Conservation (phyloP, 2,888 invertebrate genomes). For the Phlogophora meticulosa region DNA sequence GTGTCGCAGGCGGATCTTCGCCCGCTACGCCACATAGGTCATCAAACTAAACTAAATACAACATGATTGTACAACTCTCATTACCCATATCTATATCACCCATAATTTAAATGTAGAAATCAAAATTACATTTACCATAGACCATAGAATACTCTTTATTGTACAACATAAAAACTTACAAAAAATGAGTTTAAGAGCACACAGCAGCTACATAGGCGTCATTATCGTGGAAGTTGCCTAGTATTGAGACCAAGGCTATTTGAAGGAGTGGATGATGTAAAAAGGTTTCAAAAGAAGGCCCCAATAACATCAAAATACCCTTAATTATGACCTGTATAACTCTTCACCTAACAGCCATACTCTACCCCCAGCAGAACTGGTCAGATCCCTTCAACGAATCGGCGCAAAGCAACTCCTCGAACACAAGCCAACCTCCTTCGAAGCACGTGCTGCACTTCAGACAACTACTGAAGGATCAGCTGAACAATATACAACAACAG, state of each 20-base stretch:
- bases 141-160: too few relatives aligned
- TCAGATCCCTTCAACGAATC: constrained; percentile 84
- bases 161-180: too few relatives aligned
- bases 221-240: too few relatives aligned
- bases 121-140: too few relatives aligned
- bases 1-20: too few relatives aligned
- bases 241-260: neutral
- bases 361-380: constrained; percentile 68
- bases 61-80: too few relatives aligned
- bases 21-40: too few relatives aligned
- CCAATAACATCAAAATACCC: neutral
- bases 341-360: neutral
- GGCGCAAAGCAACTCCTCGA: constrained; percentile 80
- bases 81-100: too few relatives aligned
- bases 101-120: too few relatives aligned
- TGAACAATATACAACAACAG: constrained; percentile 75
- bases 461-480: constrained; percentile 81
- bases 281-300: neutral
- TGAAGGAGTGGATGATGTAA: neutral
- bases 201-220: too few relatives aligned
- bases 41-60: too few relatives aligned
- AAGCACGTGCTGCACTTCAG: constrained; percentile 84
- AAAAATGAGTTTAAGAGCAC: too few relatives aligned
- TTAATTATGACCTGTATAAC: neutral
- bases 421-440: constrained; percentile 84